Conservation (phyloP, 1,140 invertebrate species). For the Cherax destructor region DNA sequence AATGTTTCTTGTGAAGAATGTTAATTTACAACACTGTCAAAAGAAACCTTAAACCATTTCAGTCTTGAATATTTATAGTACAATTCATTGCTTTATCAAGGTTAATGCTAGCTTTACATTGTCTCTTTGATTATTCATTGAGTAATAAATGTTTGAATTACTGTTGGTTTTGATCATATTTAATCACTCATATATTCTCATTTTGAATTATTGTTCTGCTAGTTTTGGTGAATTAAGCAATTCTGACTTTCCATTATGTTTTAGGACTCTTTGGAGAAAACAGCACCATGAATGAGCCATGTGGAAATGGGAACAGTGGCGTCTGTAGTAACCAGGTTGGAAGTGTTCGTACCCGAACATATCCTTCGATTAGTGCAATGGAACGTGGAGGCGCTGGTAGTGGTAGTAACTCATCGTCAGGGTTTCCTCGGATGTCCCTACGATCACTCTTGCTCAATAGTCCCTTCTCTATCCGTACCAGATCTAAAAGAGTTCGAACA, state of each 20-base stretch:
- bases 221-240: no score
- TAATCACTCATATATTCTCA: no score
- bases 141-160: no score
- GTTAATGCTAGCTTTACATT: no score
- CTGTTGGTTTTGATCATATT: no score
- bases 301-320: constrained; percentile 21
- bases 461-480: constrained; percentile 66
- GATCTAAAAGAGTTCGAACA: constrained; percentile 58
- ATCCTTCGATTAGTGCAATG: constrained; percentile 36
- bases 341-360: constrained; percentile 43
- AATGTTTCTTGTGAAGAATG: no score
- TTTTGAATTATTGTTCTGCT: no score
- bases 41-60: no score
- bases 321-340: constrained; percentile 29
- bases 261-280: background rate
- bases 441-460: constrained; percentile 68
- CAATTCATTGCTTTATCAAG: no score
- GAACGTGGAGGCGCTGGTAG: constrained; percentile 23
- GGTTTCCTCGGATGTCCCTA: constrained; percentile 68
- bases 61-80: no score
- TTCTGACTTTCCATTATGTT: background rate
- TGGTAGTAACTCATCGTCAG: constrained; percentile 35
- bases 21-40: no score
- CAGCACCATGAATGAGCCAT: constrained; percentile 52
- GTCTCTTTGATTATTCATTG: no score